Evolutionary conservation across 2,888 invertebrate species (phyloP).

Genomic region (Diloba caeruleocephala): DNA sequence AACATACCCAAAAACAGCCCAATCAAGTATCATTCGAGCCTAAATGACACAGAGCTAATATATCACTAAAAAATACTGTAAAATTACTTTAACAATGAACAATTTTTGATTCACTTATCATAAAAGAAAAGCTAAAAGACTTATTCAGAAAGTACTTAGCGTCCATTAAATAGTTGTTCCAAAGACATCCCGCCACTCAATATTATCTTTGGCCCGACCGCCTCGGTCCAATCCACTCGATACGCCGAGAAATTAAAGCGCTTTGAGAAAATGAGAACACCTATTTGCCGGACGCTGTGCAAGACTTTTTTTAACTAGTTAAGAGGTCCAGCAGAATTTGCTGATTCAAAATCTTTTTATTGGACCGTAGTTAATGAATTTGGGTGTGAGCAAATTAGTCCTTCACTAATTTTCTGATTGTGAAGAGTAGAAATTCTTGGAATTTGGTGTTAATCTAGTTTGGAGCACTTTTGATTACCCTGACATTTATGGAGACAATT

Average conservation of each 20-base stretch:
- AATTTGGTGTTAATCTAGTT: constrained; percentile 19
- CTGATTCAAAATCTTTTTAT: constrained; percentile 40
- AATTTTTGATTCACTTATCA: neutral
- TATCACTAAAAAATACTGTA: too few species aligned
- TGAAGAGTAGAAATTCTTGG: constrained; percentile 17
- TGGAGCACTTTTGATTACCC: constrained; percentile 2
- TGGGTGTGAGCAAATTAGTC: constrained; percentile 11
- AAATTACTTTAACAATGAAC: neutral
- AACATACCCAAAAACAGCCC: too few species aligned
- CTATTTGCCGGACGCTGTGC: constrained; percentile 22
- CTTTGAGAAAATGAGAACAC: constrained; percentile 36
- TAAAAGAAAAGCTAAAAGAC: neutral
- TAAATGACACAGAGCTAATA: too few species aligned
- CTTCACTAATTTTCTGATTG: constrained; percentile 34
- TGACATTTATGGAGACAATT: constrained; percentile 5
- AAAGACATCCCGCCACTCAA: constrained; percentile 23
- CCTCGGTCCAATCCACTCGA: constrained; percentile 29
- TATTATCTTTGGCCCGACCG: constrained; percentile 26
- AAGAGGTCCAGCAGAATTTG: constrained; percentile 35
- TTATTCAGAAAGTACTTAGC: constrained; percentile 4
- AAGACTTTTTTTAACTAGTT: constrained; percentile 29
- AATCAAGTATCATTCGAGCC: too few species aligned
- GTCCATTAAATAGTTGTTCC: constrained; percentile 9
- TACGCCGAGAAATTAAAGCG: constrained; percentile 51
- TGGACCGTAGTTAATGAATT: constrained; percentile 32